Evolutionary conservation across 2,113 vertebrate species (phyloP).

Genomic region (Plestiodon gilberti): DNA sequence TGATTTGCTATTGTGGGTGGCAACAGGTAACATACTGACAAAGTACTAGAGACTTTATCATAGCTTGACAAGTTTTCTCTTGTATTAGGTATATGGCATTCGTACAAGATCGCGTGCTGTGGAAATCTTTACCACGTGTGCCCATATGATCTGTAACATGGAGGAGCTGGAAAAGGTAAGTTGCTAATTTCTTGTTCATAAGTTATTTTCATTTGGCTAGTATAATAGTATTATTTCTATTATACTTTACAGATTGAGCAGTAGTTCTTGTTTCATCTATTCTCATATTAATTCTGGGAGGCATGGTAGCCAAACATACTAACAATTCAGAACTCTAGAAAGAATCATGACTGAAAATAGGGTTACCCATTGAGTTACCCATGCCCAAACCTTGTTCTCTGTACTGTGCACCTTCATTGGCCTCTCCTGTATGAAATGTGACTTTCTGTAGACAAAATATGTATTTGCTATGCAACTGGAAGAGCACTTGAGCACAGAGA

Average conservation of each 20-base stretch:
- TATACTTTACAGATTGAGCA: not conserved
- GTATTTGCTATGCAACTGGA: not conserved
- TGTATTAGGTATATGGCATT: slow-evolving; percentile 90
- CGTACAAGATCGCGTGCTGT: slow-evolving; percentile 94
- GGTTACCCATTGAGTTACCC: not conserved
- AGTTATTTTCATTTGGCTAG: not conserved
- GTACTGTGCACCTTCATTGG: not conserved
- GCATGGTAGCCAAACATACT: not conserved
- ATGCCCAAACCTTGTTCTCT: not conserved
- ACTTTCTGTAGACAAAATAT: not conserved
- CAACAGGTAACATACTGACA: not conserved
- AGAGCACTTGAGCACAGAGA: not conserved
- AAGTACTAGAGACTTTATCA: not conserved
- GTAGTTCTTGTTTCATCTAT: not conserved
- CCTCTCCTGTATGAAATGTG: not conserved
- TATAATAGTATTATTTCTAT: not conserved
- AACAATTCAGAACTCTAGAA: too few species aligned
- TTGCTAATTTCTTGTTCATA: not conserved
- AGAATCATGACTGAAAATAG: not conserved
- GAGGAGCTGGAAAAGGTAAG: slow-evolving; percentile 96
- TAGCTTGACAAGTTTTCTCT: not conserved
- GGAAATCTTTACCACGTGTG: slow-evolving; percentile 98
- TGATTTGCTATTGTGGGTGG: not conserved
- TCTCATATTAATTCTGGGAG: not conserved
- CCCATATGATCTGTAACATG: slow-evolving; percentile 97